Evolutionary conservation across 2,113 vertebrate species (phyloP).

Genomic region (Entomyzon cyanotis): DNA sequence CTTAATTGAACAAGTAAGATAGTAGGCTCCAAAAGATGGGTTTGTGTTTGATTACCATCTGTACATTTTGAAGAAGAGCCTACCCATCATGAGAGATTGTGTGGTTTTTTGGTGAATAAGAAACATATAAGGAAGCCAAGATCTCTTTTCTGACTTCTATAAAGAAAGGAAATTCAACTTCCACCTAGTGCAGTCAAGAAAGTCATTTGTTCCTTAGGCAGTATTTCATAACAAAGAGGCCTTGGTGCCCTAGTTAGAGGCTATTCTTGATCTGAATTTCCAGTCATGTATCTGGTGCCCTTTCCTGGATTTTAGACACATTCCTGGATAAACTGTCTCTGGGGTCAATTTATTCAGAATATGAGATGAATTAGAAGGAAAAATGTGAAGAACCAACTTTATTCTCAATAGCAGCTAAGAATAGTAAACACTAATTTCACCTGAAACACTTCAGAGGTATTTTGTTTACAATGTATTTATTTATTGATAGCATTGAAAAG

Average conservation of each 20-base stretch:
- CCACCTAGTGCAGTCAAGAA: not conserved
- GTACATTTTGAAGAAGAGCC: not conserved
- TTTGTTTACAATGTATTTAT: not conserved
- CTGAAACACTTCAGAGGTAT: not conserved
- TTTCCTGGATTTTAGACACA: not conserved
- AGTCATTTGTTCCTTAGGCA: not conserved
- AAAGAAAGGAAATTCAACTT: not conserved
- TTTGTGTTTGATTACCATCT: not conserved
- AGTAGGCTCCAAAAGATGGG: not conserved
- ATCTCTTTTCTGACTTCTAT: not conserved
- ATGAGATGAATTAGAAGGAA: not conserved
- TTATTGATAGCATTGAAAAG: not conserved
- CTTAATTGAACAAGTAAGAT: not conserved
- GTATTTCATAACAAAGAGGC: not conserved
- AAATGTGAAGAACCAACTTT: not conserved
- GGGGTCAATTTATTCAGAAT: not conserved
- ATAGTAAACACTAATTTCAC: not conserved
- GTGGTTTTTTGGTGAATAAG: not conserved
- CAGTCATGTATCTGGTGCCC: not conserved
- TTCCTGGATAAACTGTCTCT: not conserved
- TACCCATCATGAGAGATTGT: not conserved
- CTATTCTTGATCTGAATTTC: not conserved
- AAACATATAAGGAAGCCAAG: not conserved
- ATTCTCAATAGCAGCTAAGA: not conserved
- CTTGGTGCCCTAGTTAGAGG: not conserved